Evolutionary conservation across 2,113 vertebrate species (phyloP).

Genomic region (Heliornis fulica): DNA sequence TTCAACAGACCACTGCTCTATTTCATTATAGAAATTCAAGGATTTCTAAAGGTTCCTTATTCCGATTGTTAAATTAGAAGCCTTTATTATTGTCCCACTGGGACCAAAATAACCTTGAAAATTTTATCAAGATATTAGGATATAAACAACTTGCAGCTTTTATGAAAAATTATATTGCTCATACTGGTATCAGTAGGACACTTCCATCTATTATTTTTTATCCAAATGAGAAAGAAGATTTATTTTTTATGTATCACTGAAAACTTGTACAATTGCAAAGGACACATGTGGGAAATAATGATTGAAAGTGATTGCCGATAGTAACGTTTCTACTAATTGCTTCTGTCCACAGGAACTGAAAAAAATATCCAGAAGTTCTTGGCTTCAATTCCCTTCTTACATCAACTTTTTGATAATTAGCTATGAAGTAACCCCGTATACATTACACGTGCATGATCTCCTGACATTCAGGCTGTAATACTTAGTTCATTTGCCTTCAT

Average conservation of each 20-base stretch:
- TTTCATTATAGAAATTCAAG: background rate
- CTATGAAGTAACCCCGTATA: background rate
- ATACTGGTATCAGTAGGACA: background rate
- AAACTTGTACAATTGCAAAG: background rate
- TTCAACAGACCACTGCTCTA: background rate
- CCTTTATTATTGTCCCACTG: background rate
- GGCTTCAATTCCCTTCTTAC: background rate
- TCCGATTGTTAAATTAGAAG: background rate
- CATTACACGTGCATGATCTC: background rate
- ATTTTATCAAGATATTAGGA: background rate
- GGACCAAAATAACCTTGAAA: background rate
- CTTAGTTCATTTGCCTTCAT: background rate
- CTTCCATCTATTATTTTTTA: background rate
- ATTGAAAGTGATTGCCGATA: background rate
- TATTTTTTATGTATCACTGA: background rate
- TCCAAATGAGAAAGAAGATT: background rate
- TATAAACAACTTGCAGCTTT: background rate
- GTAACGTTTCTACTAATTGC: slow-evolving; percentile 25
- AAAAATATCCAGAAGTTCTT: background rate
- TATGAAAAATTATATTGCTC: background rate
- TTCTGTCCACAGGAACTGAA: slow-evolving; percentile 10
- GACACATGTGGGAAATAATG: slow-evolving; percentile 1
- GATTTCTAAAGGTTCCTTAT: background rate
- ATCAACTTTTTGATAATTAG: background rate
- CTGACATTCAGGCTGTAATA: background rate